Percentiles rank a stretch among this genome's conserved stretches.
phyloP scores from a whole-genome alignment of 2,113 vertebrate genomes.

The Oreamnos americanus region DNA sequence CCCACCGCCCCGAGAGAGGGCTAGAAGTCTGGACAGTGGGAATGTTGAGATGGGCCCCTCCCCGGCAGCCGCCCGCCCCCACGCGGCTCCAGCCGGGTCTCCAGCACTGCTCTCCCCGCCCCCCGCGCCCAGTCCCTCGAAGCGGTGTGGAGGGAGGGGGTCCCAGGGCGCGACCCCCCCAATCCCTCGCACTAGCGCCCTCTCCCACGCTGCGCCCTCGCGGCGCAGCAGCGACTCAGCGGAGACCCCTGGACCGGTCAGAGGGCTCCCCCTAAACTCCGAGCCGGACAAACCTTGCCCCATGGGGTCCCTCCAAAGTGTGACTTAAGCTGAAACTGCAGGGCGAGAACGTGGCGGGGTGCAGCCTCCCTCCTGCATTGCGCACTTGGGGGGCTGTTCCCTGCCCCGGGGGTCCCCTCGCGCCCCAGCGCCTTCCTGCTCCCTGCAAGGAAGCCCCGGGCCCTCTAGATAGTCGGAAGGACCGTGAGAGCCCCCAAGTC shows the following conservation, averaged over 20 bases:
- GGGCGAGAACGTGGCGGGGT: not conserved
- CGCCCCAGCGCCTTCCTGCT: not conserved
- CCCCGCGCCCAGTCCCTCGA: not conserved
- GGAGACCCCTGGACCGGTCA: too few relatives aligned
- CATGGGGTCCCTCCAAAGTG: not conserved
- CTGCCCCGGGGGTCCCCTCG: not conserved
- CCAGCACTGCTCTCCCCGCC: not conserved
- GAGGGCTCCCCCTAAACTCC: not conserved
- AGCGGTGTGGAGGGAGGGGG: not conserved
- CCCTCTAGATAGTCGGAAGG: too few relatives aligned
- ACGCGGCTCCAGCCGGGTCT: not conserved
- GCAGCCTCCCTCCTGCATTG: not conserved
- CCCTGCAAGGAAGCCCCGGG: not conserved
- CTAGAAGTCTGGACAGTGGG: not conserved
- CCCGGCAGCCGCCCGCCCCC: too few relatives aligned
- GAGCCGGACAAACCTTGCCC: fast-evolving
- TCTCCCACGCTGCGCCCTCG: fast-evolving
- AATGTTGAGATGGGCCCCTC: fast-evolving
- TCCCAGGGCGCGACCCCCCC: not conserved
- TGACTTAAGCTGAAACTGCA: not conserved
- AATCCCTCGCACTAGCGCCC: not conserved
- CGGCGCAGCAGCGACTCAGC: not conserved
- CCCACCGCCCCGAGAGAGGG: fast-evolving
- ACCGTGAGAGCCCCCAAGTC: not conserved
- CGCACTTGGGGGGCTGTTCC: not conserved